Evolutionary conservation across 2,888 invertebrate species (phyloP), one percentile per base, ranked within the genome.

Genomic region (Steinernema hermaphroditum): DNA sequence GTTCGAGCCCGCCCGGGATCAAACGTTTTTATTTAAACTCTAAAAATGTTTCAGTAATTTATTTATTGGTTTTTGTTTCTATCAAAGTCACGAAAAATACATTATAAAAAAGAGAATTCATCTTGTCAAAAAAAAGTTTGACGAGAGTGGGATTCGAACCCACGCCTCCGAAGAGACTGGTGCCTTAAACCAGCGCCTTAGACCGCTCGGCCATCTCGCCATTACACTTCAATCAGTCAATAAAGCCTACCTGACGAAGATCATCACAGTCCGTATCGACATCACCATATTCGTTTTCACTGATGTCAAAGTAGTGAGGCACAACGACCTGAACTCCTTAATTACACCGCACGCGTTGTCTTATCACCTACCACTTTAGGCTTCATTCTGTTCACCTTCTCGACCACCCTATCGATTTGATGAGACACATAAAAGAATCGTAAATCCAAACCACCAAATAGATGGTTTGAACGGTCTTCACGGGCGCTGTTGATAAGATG

Each of bases 101-200:
- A n/a, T n/a, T n/a, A n/a, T n/a, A n/a, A n/a, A n/a, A n/a, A n/a
- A n/a, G n/a, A n/a, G 54, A 22, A 14, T 22, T 19, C 22, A 54
- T 4, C 2, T 8, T 19, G 14, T 19, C 14, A 46, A 50, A 22
- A 50, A 50, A 22, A 12, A 12, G 1, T 62, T 62, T 80, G 80
- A 81, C 74, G 80, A 81, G 81, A 81, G 92, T 92, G 92, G 92
- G 92, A 92, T 92, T 92, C 92, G 92, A 92, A 92, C 92, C 92
- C 92, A 92, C 92, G 92, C 92, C 92, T 83, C 86, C 92, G 92
- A 92, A 90, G 91, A 92, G 92, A 92, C 92, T 92, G 92, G 92
- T 92, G 92, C 92, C 92, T 92, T 92, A 92, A 92, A 92, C 92
- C 92, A 92, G 92, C 92, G 92, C 92, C 92, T 92, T 92, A 91